Base-by-base conservation (phyloP, 1,140 invertebrate genomes). In the Lithobius niger region DNA sequence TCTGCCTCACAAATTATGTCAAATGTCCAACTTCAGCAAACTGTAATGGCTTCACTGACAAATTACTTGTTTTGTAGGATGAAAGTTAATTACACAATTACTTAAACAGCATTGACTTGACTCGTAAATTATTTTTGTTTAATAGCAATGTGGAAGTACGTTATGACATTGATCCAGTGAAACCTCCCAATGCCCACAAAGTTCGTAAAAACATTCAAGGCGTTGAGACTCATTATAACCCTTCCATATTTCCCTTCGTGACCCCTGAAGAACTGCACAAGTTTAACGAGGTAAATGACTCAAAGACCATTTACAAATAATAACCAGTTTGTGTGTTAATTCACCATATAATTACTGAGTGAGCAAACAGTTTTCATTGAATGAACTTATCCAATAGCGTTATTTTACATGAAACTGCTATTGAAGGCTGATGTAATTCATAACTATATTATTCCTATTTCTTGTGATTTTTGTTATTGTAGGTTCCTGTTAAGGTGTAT, bases 91-190 rank as follows among this genome's bases (percentile, higher is more conserved):
- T 10, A 36, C 10, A 36, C n/a, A 36, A 36, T n/a, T 10, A 36
- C 10, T 10, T n/a, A 10, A 36, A 36, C 10, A 36, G n/a, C 31
- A 36, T 36, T 36, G 31, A 36, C 10, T 36, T 36, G 10, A 36
- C 10, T 10, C 10, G 31, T 10, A 36, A 36, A 10, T 36, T 47
- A 47, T 47, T 47, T n/a, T 55, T 54, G 10, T 50, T 51, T 55
- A 27, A 16, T 21, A 55, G 53, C 3, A 54, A 18, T 55, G 10
- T 55, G 6, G 53, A 55, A 48, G 42, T 55, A 48, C 36, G 43
- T 48, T 55, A 55, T 21, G 27, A 15, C n/a, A 6, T 55, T 24
- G 26, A 45, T n/a, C 16, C 48, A 4, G 4, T 16, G 16, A 52
- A 48, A 16, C 44, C 44, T 18, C 19, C 44, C 15, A 47, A 47